A percentile compares a stretch with the other conserved stretches of the same genome.
phyloP scores from a whole-genome alignment of 1,140 invertebrate species.

The Musca vetustissima region DNA sequence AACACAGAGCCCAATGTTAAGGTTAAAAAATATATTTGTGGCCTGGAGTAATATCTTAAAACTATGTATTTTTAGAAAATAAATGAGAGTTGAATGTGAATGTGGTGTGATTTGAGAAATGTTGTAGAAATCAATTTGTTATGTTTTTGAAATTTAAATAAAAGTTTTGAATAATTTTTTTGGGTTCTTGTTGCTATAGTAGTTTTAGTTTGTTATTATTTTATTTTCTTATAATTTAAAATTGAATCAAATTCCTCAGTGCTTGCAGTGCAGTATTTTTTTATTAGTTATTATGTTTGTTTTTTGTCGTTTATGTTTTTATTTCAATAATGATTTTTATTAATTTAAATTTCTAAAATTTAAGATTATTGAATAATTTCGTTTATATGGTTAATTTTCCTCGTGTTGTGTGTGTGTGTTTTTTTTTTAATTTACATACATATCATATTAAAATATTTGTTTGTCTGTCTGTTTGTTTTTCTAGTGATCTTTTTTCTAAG shows the following conservation, averaged over 20 bases:
- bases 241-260: slow-evolving; percentile 57
- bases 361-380: slow-evolving; percentile 7
- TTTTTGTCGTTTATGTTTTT: slow-evolving; percentile 19
- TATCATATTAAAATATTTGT: slow-evolving; percentile 9
- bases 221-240: slow-evolving; percentile 38
- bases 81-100: too few species aligned
- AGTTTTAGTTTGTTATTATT: slow-evolving; percentile 11
- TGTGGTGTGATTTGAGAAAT: too few species aligned
- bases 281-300: slow-evolving; percentile 13
- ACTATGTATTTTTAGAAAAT: too few species aligned
- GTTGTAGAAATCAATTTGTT: too few species aligned
- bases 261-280: slow-evolving; percentile 53
- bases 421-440: background rate
- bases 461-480: background rate
- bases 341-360: background rate
- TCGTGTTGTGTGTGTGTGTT: background rate
- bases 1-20: slow-evolving; percentile 10
- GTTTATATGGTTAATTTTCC: slow-evolving; percentile 5
- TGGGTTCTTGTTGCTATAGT: slow-evolving; percentile 10
- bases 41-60: too few species aligned
- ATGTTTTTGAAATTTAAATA: too few species aligned
- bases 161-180: too few species aligned
- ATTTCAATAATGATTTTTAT: slow-evolving; percentile 1
- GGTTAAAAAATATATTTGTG: background rate
- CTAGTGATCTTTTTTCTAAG: too few species aligned